phyloP scores from a whole-genome alignment of 2,888 invertebrate genomes.

The Chloromyia formosa region DNA sequence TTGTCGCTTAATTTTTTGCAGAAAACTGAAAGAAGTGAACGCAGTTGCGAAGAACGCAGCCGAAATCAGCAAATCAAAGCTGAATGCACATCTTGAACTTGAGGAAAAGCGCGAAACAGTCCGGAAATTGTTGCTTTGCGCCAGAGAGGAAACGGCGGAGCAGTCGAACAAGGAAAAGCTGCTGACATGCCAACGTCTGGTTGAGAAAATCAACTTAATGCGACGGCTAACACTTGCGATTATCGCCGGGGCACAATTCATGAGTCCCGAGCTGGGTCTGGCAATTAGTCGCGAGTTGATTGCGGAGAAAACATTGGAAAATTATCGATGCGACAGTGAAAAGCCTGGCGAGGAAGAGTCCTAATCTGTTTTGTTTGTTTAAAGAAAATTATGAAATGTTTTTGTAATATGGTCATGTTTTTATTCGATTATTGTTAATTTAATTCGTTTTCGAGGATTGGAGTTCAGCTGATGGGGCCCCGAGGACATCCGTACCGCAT shows the following conservation, averaged over 20 bases:
- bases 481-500: not conserved
- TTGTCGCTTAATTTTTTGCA: not conserved
- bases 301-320: not conserved
- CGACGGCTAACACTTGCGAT: not conserved
- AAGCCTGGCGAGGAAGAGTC: not conserved
- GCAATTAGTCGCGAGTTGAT: not conserved
- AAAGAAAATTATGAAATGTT: not conserved
- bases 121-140: not conserved
- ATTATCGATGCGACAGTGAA: not conserved
- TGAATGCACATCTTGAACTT: not conserved
- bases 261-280: not conserved
- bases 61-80: not conserved
- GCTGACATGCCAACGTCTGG: not conserved
- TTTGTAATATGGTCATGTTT: not conserved
- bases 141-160: not conserved
- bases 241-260: not conserved
- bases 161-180: not conserved
- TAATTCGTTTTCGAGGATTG: too few species aligned
- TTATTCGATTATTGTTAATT: too few species aligned
- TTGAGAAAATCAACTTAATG: conserved; percentile 20
- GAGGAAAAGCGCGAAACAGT: not conserved
- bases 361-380: not conserved
- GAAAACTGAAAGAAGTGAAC: not conserved
- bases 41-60: not conserved
- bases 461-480: not conserved